phyloP scores from a whole-genome alignment of 2,797 vertebrate species.

The Kryptolebias ocellatus region DNA sequence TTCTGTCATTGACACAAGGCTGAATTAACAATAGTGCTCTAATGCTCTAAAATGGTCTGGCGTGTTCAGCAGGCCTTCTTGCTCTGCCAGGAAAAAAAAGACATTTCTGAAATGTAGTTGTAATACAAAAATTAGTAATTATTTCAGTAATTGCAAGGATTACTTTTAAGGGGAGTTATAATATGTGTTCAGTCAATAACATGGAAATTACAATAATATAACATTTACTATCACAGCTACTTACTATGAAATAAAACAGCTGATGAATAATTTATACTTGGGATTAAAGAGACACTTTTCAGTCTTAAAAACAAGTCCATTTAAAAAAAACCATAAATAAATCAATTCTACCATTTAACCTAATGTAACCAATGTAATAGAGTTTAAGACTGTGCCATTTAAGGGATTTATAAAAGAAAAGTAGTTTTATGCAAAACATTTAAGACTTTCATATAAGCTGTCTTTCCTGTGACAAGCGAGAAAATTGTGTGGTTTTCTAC shows the following conservation, averaged over 20 bases:
- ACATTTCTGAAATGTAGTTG: not conserved
- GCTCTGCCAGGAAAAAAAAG: not conserved
- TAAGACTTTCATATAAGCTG: slow-evolving; percentile 24
- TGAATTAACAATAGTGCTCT: slow-evolving; percentile 12
- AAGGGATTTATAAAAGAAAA: slow-evolving; percentile 11
- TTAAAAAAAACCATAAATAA: not conserved
- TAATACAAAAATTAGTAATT: not conserved
- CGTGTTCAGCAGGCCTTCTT: not conserved
- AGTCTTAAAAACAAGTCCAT: not conserved
- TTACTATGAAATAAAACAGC: not conserved
- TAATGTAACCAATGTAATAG: slow-evolving; percentile 3
- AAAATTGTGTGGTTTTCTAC: slow-evolving; percentile 26
- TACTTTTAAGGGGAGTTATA: no score
- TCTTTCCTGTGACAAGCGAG: slow-evolving; percentile 28
- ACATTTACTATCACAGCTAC: not conserved
- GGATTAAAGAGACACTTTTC: not conserved
- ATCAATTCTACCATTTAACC: not conserved
- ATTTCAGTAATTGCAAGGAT: no score
- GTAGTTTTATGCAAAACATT: slow-evolving; percentile 4
- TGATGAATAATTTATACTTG: not conserved
- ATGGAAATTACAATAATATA: slow-evolving; percentile 3
- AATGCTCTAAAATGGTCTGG: slow-evolving; percentile 13
- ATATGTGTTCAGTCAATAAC: not conserved
- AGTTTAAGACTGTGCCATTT: slow-evolving; percentile 11
- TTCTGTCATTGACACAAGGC: slow-evolving; percentile 9